A percentile compares a stretch with the other conserved stretches of the same genome.
These are phyloP conservation scores for Chloroceryle aenea DNA, from an alignment of 2,113 vertebrate species.

Conservation along the genomic window DNA sequence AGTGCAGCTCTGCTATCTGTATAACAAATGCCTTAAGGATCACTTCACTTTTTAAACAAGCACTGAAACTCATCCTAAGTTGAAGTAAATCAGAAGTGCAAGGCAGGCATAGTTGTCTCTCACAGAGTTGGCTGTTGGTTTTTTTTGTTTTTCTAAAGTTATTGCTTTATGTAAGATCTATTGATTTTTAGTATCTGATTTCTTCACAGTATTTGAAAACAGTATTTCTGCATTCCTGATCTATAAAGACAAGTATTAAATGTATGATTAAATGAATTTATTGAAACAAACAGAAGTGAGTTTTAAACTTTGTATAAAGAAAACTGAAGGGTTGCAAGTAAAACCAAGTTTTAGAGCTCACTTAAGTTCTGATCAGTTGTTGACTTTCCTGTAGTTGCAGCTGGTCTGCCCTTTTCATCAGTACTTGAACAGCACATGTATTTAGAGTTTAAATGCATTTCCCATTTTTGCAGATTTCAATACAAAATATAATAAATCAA, in stretches of 20 bases:
- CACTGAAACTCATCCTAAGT: neutral
- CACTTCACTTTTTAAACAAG: neutral
- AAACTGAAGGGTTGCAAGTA: neutral
- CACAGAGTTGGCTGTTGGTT: neutral
- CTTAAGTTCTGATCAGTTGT: neutral
- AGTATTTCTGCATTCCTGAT: neutral
- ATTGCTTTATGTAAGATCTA: neutral
- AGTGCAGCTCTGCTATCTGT: neutral
- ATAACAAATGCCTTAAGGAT: neutral
- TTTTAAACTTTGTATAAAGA: neutral
- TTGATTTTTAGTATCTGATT: neutral
- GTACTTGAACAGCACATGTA: neutral
- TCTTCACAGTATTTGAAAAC: neutral
- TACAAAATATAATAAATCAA: neutral
- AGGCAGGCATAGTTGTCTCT: neutral
- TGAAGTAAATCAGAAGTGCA: neutral
- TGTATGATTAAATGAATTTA: neutral
- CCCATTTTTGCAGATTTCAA: neutral
- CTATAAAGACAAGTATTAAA: neutral
- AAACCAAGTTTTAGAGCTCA: neutral
- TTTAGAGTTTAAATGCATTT: neutral
- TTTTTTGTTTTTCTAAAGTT: neutral
- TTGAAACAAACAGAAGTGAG: neutral
- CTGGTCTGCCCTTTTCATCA: rapidly evolving
- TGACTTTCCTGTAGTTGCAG: neutral